A percentile compares a stretch with the other conserved stretches of the same genome.
These are phyloP conservation scores for Mellivora capensis DNA, from an alignment of 2,113 vertebrate species.

Conservation along the genomic window DNA sequence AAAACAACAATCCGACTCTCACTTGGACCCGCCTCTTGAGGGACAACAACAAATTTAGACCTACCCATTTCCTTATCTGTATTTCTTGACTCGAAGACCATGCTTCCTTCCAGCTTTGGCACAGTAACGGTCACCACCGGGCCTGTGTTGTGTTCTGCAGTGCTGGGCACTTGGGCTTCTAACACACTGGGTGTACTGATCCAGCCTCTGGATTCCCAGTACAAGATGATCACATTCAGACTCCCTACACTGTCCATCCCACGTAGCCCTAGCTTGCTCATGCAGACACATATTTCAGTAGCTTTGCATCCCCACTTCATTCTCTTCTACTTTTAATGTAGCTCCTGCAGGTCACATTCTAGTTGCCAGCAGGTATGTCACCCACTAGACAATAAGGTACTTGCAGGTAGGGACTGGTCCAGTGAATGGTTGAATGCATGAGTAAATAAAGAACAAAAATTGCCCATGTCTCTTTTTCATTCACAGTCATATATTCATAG, in stretches of 20 bases:
- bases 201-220: not conserved
- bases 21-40: not conserved
- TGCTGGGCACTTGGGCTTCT: not conserved
- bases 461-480: not conserved
- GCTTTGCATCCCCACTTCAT: not conserved
- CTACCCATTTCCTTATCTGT: not conserved
- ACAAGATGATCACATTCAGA: not conserved
- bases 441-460: not conserved
- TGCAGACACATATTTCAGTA: not conserved
- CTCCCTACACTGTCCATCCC: not conserved
- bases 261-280: not conserved
- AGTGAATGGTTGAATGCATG: not conserved
- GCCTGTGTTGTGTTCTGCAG: not conserved
- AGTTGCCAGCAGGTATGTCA: not conserved
- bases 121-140: not conserved
- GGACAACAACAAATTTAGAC: not conserved
- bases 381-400: not conserved
- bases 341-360: not conserved
- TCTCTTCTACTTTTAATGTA: not conserved
- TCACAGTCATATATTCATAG: not conserved
- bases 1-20: not conserved
- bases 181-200: not conserved
- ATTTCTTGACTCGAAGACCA: not conserved
- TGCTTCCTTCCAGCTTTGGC: not conserved
- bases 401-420: not conserved